A percentile compares a stretch with the other conserved stretches of the same genome.
Conservation (phyloP, 2,113 vertebrate genomes). For the Mirza zaza region DNA sequence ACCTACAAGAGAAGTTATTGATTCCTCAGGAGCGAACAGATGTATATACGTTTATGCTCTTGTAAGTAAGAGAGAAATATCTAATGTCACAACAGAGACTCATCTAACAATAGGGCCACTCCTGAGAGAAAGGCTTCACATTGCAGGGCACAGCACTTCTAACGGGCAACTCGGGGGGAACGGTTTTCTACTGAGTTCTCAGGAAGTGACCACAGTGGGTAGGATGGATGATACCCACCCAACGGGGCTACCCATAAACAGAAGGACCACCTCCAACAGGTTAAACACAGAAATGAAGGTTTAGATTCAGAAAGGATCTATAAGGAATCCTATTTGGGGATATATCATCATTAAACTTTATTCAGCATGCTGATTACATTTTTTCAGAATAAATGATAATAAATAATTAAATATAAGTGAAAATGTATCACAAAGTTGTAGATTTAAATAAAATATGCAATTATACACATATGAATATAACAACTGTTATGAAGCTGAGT, state of each 20-base stretch:
- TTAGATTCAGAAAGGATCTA: not conserved
- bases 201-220: not conserved
- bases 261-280: not conserved
- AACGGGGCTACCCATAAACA: not conserved
- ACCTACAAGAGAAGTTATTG: conserved; percentile 79
- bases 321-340: not conserved
- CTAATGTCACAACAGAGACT: not conserved
- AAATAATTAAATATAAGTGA: not conserved
- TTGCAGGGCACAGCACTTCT: not conserved
- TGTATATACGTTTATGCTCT: rapidly evolving
- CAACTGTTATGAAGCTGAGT: not conserved
- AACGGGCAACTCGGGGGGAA: not conserved
- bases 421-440: not conserved
- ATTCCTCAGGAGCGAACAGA: not conserved
- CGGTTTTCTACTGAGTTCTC: not conserved
- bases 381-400: not conserved
- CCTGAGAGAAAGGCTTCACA: not conserved
- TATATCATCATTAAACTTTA: not conserved
- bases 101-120: not conserved
- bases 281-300: not conserved
- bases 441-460: not conserved
- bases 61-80: not conserved
- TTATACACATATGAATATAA: not conserved
- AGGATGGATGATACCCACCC: not conserved
- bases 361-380: not conserved